Evolutionary conservation across 1,140 invertebrate species (phyloP), one percentile per base, ranked within the genome.

Genomic region (Drosophila micromelanica): DNA sequence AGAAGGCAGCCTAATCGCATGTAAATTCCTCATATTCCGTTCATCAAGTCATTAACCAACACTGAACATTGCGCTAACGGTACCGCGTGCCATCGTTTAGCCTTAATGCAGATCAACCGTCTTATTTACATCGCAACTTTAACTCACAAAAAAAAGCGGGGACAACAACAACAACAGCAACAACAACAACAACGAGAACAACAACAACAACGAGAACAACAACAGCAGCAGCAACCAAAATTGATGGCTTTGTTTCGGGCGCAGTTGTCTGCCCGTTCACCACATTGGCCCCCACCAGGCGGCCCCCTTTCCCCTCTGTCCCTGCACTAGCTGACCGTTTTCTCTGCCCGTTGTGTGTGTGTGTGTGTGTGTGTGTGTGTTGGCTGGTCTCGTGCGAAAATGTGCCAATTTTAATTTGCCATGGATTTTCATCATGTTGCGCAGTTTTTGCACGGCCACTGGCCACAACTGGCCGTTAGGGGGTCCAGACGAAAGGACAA

Each of bases 351-450:
- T n/a, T n/a, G n/a, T n/a, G n/a, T n/a, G n/a, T n/a, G n/a, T n/a
- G n/a, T n/a, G n/a, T n/a, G n/a, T n/a, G n/a, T n/a, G n/a, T n/a
- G n/a, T n/a, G n/a, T 46, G 61, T 51, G 9, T 48, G 27, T 32
- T 27, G 55, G 17, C 7, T 59, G 52, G 48, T 48, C 42, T 45
- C 51, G 40, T 73, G 45, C 43, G 42, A 75, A 82, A 81, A 75
- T 80, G 77, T 85, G 63, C 64, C 76, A 79, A 73, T 61, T 73
- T 59, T 70, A 67, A 79, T 73, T 78, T 80, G 48, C 72, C 46
- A 69, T 69, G 71, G 64, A 55, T 82, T 75, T 82, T 68, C 54
- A 74, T 82, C 61, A 55, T 80, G 57, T 60, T 71, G n/a, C 43
- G 65, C 70, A 73, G 60, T 60, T 65, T 64, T 78, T 71, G 45